Conservation (phyloP, 2,888 invertebrate genomes). For the Candidula unifasciata region DNA sequence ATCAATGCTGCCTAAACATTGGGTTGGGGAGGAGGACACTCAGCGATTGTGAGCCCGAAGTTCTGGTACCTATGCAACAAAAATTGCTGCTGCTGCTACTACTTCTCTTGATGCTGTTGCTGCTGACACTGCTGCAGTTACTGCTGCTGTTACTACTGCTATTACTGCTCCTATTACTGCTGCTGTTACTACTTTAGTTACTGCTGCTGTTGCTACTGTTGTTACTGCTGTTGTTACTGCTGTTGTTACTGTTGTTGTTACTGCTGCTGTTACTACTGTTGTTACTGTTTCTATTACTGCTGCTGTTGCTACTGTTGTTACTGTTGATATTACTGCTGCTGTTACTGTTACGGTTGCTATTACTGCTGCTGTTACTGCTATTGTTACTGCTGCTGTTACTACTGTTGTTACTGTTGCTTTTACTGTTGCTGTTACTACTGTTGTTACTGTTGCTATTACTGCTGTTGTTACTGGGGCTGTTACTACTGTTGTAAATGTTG, state of each 20-base stretch:
- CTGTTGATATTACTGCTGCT: constrained; percentile 11
- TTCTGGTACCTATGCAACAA: background rate
- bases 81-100: background rate
- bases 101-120: background rate
- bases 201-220: background rate
- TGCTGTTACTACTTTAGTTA: background rate
- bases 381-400: background rate
- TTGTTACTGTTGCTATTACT: background rate
- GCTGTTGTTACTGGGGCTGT: background rate
- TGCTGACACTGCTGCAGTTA: background rate
- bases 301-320: background rate
- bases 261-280: constrained; percentile 1
- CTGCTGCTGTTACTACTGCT: background rate
- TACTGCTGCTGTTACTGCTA: constrained; percentile 23
- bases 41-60: too few relatives aligned
- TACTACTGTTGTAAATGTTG: background rate
- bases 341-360: background rate
- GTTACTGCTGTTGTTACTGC: too few relatives aligned
- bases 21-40: too few relatives aligned
- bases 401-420: background rate
- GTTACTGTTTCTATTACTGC: background rate
- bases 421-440: background rate
- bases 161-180: constrained; percentile 4
- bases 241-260: background rate
- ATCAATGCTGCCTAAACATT: too few relatives aligned